These are phyloP conservation scores for Cataglyphis altisquamis DNA, from an alignment of 2,888 invertebrate genomes.

Conservation along the genomic window DNA sequence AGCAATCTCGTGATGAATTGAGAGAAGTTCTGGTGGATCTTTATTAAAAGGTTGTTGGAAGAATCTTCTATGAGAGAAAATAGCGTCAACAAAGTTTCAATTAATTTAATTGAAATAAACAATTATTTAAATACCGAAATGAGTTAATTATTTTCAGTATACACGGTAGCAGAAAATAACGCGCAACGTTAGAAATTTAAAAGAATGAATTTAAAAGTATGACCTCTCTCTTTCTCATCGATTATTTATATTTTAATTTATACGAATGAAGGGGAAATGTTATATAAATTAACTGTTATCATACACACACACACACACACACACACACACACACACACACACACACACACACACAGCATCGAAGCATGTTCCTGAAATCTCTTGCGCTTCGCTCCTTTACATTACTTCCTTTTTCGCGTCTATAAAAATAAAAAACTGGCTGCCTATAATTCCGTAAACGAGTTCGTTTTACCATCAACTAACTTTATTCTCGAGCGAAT, in stretches of 20 bases:
- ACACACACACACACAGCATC: too few relatives aligned
- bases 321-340: too few relatives aligned
- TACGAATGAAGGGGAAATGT: background rate
- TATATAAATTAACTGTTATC: background rate
- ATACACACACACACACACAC: too few relatives aligned
- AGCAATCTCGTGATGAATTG: slow-evolving; percentile 20
- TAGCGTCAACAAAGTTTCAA: background rate
- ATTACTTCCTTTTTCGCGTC: slow-evolving; percentile 12
- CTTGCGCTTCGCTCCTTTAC: slow-evolving; percentile 33
- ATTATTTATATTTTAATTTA: background rate
- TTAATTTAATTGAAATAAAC: slow-evolving; percentile 32
- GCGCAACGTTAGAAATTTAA: background rate
- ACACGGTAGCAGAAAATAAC: background rate
- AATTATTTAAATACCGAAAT: slow-evolving; percentile 19
- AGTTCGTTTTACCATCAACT: slow-evolving; percentile 52
- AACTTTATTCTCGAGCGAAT: slow-evolving; percentile 51
- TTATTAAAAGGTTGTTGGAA: slow-evolving; percentile 2
- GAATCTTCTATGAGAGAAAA: background rate
- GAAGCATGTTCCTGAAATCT: slow-evolving; percentile 4
- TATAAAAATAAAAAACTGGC: slow-evolving; percentile 28
- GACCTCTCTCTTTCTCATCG: background rate
- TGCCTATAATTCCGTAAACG: slow-evolving; percentile 51
- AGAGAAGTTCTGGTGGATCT: background rate
- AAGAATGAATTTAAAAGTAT: background rate
- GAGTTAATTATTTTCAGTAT: slow-evolving; percentile 14